Percentiles rank a stretch among this genome's conserved stretches.
phyloP scores from a whole-genome alignment of 2,888 invertebrate genomes.

The Zelleria hepariella region DNA sequence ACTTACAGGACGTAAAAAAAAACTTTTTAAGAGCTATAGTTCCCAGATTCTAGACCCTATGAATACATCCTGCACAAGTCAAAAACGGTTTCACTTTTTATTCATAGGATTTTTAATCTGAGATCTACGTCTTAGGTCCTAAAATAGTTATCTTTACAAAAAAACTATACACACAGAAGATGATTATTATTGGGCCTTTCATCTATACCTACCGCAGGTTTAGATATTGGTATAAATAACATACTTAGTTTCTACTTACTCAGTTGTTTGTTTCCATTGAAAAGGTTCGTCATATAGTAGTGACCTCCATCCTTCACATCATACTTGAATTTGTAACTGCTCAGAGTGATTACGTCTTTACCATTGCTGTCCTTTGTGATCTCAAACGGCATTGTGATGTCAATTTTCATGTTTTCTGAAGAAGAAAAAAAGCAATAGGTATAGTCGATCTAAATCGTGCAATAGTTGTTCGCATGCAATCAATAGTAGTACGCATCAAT shows the following conservation, averaged over 20 bases:
- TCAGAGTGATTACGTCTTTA: background rate
- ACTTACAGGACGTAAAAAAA: no score
- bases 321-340: slow-evolving; percentile 12
- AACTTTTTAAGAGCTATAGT: no score
- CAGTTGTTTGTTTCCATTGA: slow-evolving; percentile 28
- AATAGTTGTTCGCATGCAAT: no score
- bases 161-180: no score
- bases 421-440: background rate
- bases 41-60: no score
- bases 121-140: no score
- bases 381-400: background rate
- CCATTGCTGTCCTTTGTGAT: background rate
- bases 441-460: background rate
- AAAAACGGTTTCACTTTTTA: no score
- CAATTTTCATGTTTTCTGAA: background rate
- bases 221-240: background rate
- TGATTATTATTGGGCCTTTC: no score
- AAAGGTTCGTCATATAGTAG: slow-evolving; percentile 25
- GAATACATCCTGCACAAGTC: no score
- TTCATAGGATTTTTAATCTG: no score
- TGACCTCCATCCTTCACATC: slow-evolving; percentile 29
- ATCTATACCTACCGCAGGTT: background rate
- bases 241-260: slow-evolving; percentile 17
- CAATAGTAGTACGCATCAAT: no score
- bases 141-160: no score